phyloP scores from a whole-genome alignment of 2,797 vertebrate species.

The Avahi laniger region DNA sequence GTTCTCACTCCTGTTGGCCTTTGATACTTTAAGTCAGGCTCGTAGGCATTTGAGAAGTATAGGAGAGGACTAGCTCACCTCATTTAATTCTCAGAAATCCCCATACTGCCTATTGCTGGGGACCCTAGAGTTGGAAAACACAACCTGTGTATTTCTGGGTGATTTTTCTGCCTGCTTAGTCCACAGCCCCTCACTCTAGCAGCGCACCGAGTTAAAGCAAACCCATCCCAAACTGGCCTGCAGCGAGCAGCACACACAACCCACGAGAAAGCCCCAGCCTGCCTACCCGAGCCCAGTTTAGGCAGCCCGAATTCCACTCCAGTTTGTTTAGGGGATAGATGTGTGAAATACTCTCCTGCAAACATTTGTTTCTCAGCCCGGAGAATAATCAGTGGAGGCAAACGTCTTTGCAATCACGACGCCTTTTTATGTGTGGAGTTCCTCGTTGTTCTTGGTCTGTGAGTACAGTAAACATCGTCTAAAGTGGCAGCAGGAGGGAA shows the following conservation, averaged over 20 bases:
- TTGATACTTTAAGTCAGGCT: not conserved
- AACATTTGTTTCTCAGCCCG: conserved; percentile 3
- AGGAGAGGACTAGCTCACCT: not conserved
- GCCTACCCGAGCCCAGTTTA: not conserved
- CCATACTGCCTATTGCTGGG: not conserved
- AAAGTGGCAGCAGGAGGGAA: not conserved
- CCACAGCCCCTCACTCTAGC: not conserved
- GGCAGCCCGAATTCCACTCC: not conserved
- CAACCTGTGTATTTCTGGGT: not conserved
- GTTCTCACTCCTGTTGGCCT: not conserved
- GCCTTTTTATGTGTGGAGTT: not conserved
- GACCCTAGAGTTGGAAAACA: not conserved
- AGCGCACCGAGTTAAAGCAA: not conserved
- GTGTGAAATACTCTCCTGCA: not conserved
- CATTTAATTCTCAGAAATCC: not conserved
- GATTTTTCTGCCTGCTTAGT: not conserved
- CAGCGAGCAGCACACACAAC: not conserved
- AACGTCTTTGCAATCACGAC: not conserved
- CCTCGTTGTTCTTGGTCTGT: not conserved
- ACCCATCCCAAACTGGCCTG: not conserved
- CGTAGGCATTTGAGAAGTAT: not conserved
- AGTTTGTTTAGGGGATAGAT: not conserved
- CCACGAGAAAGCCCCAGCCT: not conserved
- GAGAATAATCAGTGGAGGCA: not conserved
- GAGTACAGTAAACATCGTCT: not conserved